Evolutionary conservation across 2,888 invertebrate genomes (phyloP), one percentile per base, ranked within the genome.

Genomic region (Dicranocentrus wangi): DNA sequence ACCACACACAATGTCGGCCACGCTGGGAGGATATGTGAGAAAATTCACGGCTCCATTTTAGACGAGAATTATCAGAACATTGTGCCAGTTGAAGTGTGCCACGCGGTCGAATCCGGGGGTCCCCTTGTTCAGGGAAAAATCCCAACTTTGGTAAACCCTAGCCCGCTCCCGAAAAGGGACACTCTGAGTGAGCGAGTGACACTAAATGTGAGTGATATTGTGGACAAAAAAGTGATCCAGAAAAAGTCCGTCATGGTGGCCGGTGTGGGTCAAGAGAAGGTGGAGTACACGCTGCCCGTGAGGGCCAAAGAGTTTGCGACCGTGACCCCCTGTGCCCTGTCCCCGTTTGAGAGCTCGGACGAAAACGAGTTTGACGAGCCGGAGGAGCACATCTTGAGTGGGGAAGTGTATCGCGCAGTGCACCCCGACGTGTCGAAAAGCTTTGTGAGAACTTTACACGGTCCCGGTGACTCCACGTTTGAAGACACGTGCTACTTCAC

Each of bases 1-100:
- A 53, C 69, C 5, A 70, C 82, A 1, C 82, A 83, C 21, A 80
- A 83, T 66, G 39, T 85, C n/a, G 85, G 85, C n/a, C 70, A 76
- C 19, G 84, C 82, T 2, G 27, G 80, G 0, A 39, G 86, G 25
- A 85, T 86, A 15, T 73, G 77, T 1, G 86, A 86, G 58, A 82
- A 63, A 68, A 82, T 85, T 21, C 84, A 83, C 39, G 55, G 84
- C 8, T 75, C 32, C 43, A 73, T 84, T 51, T 55, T 23, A 1
- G 76, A 70, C 27, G 81, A 81, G 13, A 47, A 66, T 21, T 75
- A 65, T 28, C 58, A 32, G 19, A 19, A 43, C 13, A 28, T 68
- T 1, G 23, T 76, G 71, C 83, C 82, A 0, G 60, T 80, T 17
- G 79, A 82, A 76, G 66, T 80, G 15, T 21, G 39, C 5, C 51